Evolutionary conservation across 2,113 vertebrate genomes (phyloP), one percentile per base, ranked within the genome.

Genomic region (Empidonax traillii): DNA sequence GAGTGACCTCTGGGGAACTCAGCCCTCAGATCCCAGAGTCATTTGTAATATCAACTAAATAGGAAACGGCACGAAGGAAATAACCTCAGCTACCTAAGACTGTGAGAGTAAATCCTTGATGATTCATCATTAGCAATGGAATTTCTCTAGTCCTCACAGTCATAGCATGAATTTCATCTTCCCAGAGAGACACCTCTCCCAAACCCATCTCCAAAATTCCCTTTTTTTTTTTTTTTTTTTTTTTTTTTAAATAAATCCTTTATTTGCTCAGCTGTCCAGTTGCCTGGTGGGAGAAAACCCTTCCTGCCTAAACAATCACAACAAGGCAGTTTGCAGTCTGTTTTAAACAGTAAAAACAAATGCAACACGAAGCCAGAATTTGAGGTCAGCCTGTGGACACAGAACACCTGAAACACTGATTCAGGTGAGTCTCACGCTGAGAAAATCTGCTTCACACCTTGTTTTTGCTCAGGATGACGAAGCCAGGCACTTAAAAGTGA

Each of bases 321-420:
- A 10, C 16, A 20, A 10, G 17, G 4, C 61, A 21, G 22, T n/a
- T 89, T 41, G 16, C 15, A 18, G 46, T 6, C 27, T 9, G n/a
- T 56, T 73, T 76, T 18, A 43, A 62, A 35, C 23, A 62, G 25
- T 9, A 16, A 62, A 51, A 16, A 62, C 46, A 49, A 62, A 41
- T 52, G 5, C 23, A 31, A 67, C 76, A 85, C 11, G 11, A 37
- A 66, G 28, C 4, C 74, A 69, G 59, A 58, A 49, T 72, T n/a
- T 7, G 15, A 22, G 41, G 37, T 24, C 77, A 82, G 37, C 55
- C 27, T 30, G 62, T 1, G 2, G n/a, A 25, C 30, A n/a, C 5
- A 1, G 2, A 73, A 21, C 9, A 15, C 17, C 51, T 17, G 20
- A 69, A 82, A 25, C 0, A 0, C 33, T 92, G 73, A 51, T 5